Percentiles rank a stretch among this genome's conserved stretches.
phyloP scores from a whole-genome alignment of 2,113 vertebrate species.

The Athene cunicularia region DNA sequence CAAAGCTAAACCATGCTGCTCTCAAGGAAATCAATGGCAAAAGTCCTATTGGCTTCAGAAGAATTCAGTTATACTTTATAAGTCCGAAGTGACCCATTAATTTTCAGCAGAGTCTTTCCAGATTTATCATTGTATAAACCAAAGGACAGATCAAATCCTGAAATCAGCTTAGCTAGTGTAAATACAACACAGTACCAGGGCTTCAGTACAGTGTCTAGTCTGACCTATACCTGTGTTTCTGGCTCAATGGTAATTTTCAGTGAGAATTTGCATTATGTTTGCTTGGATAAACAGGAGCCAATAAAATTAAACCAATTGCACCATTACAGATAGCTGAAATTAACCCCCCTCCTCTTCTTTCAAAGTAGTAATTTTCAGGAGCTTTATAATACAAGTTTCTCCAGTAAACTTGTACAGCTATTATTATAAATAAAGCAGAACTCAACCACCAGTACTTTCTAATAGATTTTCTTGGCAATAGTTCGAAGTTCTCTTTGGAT shows the following conservation, averaged over 20 bases:
- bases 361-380: background rate
- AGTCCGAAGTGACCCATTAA: background rate
- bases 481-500: background rate
- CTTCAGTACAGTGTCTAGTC: background rate
- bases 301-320: background rate
- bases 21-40: background rate
- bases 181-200: background rate
- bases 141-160: background rate
- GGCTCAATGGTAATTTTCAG: background rate
- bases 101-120: background rate
- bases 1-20: background rate
- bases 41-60: background rate
- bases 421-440: background rate
- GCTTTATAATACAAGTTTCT: background rate
- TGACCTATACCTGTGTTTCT: background rate
- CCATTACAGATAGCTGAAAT: background rate
- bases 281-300: background rate
- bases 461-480: conserved; percentile 36
- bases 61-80: background rate
- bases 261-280: background rate
- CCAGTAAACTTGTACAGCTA: background rate
- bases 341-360: background rate
- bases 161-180: background rate
- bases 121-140: background rate
- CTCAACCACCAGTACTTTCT: background rate